phyloP scores from a whole-genome alignment of 2,888 invertebrate genomes.

The Drosophila algonquin region DNA sequence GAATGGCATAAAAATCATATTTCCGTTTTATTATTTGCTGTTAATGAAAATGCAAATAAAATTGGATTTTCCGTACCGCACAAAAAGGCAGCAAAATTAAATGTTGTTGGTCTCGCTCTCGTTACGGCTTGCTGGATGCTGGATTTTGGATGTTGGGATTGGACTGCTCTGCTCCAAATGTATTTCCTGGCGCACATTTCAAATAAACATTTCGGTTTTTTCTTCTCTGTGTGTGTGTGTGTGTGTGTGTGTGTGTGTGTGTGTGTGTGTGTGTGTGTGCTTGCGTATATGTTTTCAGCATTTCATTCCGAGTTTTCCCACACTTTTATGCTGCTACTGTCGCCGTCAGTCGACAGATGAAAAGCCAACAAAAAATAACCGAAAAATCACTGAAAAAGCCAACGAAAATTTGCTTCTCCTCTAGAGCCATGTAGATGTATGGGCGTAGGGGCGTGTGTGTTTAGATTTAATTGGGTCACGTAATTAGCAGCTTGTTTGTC shows the following conservation, averaged over 20 bases:
- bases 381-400: constrained; percentile 54
- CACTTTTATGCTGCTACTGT: constrained; percentile 14
- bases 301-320: constrained; percentile 7
- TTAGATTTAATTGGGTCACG: constrained; percentile 74
- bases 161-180: constrained; percentile 48
- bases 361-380: constrained; percentile 24
- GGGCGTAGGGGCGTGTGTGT: constrained; percentile 32
- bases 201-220: constrained; percentile 71
- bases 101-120: constrained; percentile 48
- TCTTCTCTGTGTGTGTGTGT: constrained; percentile 7
- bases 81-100: constrained; percentile 67
- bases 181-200: constrained; percentile 73
- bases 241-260: not conserved
- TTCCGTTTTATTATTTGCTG: constrained; percentile 76
- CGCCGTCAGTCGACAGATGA: constrained; percentile 22
- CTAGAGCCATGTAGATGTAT: not conserved
- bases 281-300: not conserved
- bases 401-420: constrained; percentile 18
- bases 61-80: constrained; percentile 72
- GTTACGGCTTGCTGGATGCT: too few relatives aligned
- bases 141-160: too few relatives aligned
- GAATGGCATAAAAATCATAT: constrained; percentile 76
- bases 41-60: constrained; percentile 77
- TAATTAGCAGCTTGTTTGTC: constrained; percentile 64
- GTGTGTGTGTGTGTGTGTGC: not conserved